A percentile compares a stretch with the other conserved stretches of the same genome.
Conservation (phyloP, 2,888 invertebrate species). For the Macrosiphum euphorbiae region DNA sequence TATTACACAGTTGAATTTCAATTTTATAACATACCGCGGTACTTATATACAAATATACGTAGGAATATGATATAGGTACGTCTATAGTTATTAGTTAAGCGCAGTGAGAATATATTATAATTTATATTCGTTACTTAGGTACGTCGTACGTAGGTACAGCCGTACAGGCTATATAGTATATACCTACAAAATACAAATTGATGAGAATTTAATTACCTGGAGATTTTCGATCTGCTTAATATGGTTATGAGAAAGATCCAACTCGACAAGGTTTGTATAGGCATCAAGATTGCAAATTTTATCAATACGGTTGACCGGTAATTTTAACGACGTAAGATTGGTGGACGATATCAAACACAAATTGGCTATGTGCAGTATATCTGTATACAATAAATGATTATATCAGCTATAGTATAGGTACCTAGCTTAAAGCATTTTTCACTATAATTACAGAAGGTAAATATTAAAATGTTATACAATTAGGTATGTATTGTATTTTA, state of each 20-base stretch:
- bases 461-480: background rate
- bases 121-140: background rate
- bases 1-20: background rate
- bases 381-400: background rate
- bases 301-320: constrained; percentile 50
- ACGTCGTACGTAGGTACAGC: background rate
- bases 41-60: too few relatives aligned
- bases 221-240: constrained; percentile 47
- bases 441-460: background rate
- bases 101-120: background rate
- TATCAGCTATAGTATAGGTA: background rate
- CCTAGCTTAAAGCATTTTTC: background rate
- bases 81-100: background rate
- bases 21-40: background rate
- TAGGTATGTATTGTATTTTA: background rate
- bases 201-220: constrained; percentile 9
- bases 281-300: constrained; percentile 47
- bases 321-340: constrained; percentile 55
- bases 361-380: constrained; percentile 52
- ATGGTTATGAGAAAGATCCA: constrained; percentile 53
- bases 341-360: constrained; percentile 27
- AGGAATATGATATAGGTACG: too few relatives aligned
- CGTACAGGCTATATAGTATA: too few relatives aligned
- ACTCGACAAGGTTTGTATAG: constrained; percentile 25
- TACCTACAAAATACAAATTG: background rate